Base-by-base conservation (phyloP, 2,113 vertebrate species). In the Albula goreensis region DNA sequence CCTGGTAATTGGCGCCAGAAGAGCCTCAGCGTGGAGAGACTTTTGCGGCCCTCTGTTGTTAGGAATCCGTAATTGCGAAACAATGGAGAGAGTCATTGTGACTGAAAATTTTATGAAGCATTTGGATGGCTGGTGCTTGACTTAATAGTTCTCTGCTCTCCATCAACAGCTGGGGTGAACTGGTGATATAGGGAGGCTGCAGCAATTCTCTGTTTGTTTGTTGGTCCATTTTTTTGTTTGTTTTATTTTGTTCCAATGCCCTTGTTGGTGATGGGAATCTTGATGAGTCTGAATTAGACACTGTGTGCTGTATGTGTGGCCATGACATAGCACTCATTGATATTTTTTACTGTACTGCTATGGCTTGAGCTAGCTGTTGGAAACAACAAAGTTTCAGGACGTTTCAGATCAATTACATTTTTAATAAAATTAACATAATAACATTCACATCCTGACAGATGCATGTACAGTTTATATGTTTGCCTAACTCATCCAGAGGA, bases 1-100 rank as follows among this genome's bases (percentile, higher is more conserved):
- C 85, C 85, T 52, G 22, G 85, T 89, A 90, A 90, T 90, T 88
- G 85, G 88, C 85, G 83, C 78, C 86, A 77, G 77, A 86, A 89
- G 85, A 51, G 88, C 63, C 79, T 78, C 74, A 53, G 81, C 79
- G 87, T 78, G 19, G 86, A 89, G 81, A 85, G 85, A 80, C 79
- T 89, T 84, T 88, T 81, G 81, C 80, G 85, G 53, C 17, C 25
- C 79, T 89, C 83, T 83, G 78, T 81, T 88, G 85, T 85, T 48
- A 60, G 52, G 53, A 51, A 82, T 81, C 80, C 83, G 60, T 82
- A 79, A 84, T 83, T 82, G 85, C 70, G 79, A 81, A 79, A 56
- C 53, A 85, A 84, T 57, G 87, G 25, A 22, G 51, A 52, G 80
- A n/a, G 80, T 53, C 51, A 81, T 52, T 52, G n/a, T 52, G 50